phyloP scores from a whole-genome alignment of 2,888 invertebrate genomes.

The Dryomyza anilis region DNA sequence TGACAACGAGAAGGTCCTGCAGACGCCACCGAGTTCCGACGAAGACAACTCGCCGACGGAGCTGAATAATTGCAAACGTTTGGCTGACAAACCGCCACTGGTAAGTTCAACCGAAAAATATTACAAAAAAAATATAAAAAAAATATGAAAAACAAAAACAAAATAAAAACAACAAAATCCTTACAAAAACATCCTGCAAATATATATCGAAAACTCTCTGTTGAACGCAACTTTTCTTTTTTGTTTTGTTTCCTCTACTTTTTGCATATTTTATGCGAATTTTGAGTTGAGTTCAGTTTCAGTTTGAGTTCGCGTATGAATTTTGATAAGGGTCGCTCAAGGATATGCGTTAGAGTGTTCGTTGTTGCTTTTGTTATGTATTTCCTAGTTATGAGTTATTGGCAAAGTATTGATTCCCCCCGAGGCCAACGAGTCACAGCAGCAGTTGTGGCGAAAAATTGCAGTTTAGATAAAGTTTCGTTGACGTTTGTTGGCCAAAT shows the following conservation, averaged over 20 bases:
- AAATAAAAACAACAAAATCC: constrained; percentile 10
- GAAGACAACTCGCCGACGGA: constrained; percentile 86
- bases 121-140: not conserved
- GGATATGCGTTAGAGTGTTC: not conserved
- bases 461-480: constrained; percentile 10
- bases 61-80: constrained; percentile 79
- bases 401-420: constrained; percentile 36
- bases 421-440: not conserved
- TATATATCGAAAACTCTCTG: no score
- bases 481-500: constrained; percentile 8
- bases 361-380: constrained; percentile 23
- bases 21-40: constrained; percentile 69
- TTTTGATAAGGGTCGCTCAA: constrained; percentile 47
- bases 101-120: constrained; percentile 42
- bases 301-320: not conserved
- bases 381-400: constrained; percentile 53
- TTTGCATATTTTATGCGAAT: constrained; percentile 32
- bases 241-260: no score
- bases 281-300: constrained; percentile 33
- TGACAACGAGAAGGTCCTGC: constrained; percentile 57
- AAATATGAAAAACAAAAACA: not conserved
- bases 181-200: constrained; percentile 1
- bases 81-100: constrained; percentile 79
- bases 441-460: constrained; percentile 1
- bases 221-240: constrained; percentile 25